phyloP scores from a whole-genome alignment of 2,888 invertebrate genomes.

The Pammene aurita region DNA sequence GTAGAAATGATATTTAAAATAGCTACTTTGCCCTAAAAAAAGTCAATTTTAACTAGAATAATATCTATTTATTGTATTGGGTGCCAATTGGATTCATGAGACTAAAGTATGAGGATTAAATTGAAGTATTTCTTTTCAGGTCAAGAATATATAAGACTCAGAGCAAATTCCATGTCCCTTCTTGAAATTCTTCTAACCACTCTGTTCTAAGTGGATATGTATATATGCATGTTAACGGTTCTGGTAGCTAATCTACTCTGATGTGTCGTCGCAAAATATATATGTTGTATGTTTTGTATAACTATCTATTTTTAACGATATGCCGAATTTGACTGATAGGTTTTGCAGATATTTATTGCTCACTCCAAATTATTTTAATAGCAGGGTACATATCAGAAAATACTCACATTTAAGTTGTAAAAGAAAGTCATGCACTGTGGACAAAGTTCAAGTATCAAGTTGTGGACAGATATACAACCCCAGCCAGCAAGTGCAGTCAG shows the following conservation, averaged over 20 bases:
- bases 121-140: conserved; percentile 60
- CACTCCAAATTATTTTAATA: conserved; percentile 62
- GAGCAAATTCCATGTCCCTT: conserved; percentile 75
- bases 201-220: conserved; percentile 52
- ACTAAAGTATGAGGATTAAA: conserved; percentile 31
- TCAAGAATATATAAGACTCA: conserved; percentile 54
- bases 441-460: conserved; percentile 47
- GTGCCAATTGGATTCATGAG: conserved; percentile 26
- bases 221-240: conserved; percentile 57
- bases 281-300: conserved; percentile 58
- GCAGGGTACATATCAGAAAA: conserved; percentile 60
- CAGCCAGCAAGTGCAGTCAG: conserved; percentile 52
- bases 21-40: not conserved
- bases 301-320: conserved; percentile 66
- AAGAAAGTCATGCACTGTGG: conserved; percentile 59
- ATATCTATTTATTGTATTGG: not conserved
- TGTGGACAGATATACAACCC: conserved; percentile 48
- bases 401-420: conserved; percentile 59
- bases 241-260: conserved; percentile 45
- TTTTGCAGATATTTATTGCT: conserved; percentile 75
- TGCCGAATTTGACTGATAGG: conserved; percentile 78
- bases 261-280: conserved; percentile 50
- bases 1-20: not conserved
- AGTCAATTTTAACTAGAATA: not conserved
- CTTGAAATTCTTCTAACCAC: conserved; percentile 48